Conservation (phyloP, 2,888 invertebrate species). For the Ennomos fuscantarius region DNA sequence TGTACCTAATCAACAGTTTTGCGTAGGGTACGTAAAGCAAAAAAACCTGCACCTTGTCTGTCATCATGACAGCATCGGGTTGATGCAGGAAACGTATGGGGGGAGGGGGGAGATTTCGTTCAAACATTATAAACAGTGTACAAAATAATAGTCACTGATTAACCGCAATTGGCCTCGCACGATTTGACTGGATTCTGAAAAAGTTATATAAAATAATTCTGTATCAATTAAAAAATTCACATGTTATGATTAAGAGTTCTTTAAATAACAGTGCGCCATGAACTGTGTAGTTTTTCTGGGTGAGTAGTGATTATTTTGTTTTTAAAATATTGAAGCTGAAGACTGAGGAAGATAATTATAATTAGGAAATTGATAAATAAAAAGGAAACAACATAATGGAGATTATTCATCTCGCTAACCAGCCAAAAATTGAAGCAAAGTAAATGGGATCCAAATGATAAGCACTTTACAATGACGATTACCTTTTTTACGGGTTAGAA, state of each 20-base stretch:
- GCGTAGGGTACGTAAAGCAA: too few species aligned
- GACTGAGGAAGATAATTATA: too few species aligned
- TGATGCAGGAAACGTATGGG: conserved; percentile 5
- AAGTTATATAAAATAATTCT: not conserved
- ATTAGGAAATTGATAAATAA: too few species aligned
- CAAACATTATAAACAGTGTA: conserved; percentile 17
- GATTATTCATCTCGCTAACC: too few species aligned
- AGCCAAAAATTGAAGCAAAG: too few species aligned
- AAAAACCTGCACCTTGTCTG: too few species aligned
- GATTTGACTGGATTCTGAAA: conserved; percentile 3
- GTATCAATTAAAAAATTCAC: too few species aligned
- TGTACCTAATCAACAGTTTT: too few species aligned
- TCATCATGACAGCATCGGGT: conserved; percentile 5
- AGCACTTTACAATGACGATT: too few species aligned
- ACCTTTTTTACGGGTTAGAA: too few species aligned
- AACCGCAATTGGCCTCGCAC: conserved; percentile 4
- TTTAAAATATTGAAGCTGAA: not conserved
- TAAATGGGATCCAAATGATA: too few species aligned
- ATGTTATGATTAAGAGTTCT: not conserved
- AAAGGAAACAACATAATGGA: too few species aligned
- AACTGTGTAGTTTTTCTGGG: conserved; percentile 8
- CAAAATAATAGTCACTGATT: conserved; percentile 13
- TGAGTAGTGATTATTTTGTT: conserved; percentile 2
- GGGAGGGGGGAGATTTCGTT: conserved; percentile 10
- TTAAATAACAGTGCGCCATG: conserved; percentile 6